Base-by-base conservation (phyloP, 2,888 invertebrate species). In the Oligia strigilis region DNA sequence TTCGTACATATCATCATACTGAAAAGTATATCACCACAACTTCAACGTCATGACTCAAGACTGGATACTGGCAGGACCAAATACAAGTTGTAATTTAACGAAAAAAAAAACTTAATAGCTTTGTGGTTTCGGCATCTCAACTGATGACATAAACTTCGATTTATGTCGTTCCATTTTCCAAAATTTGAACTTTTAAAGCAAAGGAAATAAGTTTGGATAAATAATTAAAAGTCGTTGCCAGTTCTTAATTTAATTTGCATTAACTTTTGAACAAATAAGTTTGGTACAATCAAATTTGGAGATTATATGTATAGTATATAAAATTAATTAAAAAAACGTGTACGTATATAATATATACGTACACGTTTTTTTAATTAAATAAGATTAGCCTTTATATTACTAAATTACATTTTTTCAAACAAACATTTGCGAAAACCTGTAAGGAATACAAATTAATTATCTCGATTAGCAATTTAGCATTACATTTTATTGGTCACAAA, bases 141-240 rank as follows among this genome's bases (percentile, higher is more conserved):
- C n/a, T n/a, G n/a, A n/a, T n/a, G n/a, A n/a, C n/a, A n/a, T n/a
- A n/a, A n/a, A n/a, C n/a, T n/a, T n/a, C n/a, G n/a, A n/a, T n/a
- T n/a, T 36, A 36, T 69, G 9, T 58, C 66, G 36, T 83, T 75
- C 78, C 62, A 70, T 73, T 64, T 82, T 64, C 36, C 1, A 76
- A 71, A 80, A 8, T 40, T 29, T 46, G 9, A 75, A 75, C 43
- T 75, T 75, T 62, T 65, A 9, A 40, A 60, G 60, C 43, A 69
- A 77, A 79, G 66, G 65, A 77, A 79, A 83, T 83, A 66, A 77
- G 70, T 75, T 69, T 55, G 60, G 62, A 40, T 71, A 36, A 70
- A 72, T 75, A 19, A 23, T 23, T 58, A 84, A 77, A 73, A 71
- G 49, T 66, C 36, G 17, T 62, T 55, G 8, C 8, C 43, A 79